These are phyloP conservation scores for Morpho deidamia DNA, from an alignment of 2,888 invertebrate species.

Conservation along the genomic window DNA sequence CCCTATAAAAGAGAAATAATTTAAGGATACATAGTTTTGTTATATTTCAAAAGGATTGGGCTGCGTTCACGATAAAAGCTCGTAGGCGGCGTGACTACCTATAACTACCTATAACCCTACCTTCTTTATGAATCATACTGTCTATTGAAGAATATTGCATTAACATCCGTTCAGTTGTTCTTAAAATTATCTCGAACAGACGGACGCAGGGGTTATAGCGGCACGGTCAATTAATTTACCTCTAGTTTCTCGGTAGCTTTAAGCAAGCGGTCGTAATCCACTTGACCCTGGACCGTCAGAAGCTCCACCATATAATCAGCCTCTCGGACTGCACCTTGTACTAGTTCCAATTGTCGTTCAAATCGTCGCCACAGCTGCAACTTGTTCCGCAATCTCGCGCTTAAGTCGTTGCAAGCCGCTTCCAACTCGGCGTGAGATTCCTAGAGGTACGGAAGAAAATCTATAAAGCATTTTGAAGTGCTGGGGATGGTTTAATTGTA, in stretches of 20 bases:
- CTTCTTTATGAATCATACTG: no score
- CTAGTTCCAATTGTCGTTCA: conserved; percentile 86
- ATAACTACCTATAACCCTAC: no score
- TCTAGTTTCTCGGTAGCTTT: conserved; percentile 91
- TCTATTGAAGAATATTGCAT: no score
- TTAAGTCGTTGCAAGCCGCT: conserved; percentile 82
- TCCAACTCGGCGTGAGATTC: conserved; percentile 86
- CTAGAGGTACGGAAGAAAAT: conserved; percentile 45
- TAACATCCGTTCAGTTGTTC: no score
- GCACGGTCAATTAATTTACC: conserved; percentile 71
- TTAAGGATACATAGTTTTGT: no score
- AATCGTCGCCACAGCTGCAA: conserved; percentile 87
- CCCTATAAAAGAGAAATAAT: no score
- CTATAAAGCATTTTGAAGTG: no score
- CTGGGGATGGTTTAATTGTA: no score
- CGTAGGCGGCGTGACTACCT: no score
- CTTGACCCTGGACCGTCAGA: conserved; percentile 89
- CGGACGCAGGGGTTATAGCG: background rate
- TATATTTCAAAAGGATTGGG: no score
- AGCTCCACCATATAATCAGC: conserved; percentile 93
- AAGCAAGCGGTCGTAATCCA: conserved; percentile 88
- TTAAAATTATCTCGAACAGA: no score
- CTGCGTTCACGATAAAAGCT: no score
- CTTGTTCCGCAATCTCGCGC: conserved; percentile 81
- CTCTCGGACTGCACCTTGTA: conserved; percentile 89